A percentile compares a stretch with the other conserved stretches of the same genome.
Conservation (phyloP, 2,113 vertebrate genomes). For the Corvus cornix region DNA sequence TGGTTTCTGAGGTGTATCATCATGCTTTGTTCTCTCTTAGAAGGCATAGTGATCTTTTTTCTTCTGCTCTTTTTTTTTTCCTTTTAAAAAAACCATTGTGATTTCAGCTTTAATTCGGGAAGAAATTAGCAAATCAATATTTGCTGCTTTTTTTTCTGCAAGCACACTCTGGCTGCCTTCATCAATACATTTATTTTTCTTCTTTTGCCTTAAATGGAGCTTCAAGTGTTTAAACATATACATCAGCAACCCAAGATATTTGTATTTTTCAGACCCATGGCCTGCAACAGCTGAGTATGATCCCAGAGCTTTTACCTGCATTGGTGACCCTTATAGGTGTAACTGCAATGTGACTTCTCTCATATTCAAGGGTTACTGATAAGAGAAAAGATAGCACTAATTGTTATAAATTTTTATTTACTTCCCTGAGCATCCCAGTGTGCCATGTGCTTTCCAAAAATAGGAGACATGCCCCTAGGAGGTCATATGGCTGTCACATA, state of each 20-base stretch:
- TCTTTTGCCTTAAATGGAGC: background rate
- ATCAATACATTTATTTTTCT: background rate
- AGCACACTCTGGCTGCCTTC: background rate
- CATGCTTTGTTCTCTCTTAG: background rate
- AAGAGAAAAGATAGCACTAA: background rate
- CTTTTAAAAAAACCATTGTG: background rate
- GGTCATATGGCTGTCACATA: background rate
- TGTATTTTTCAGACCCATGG: background rate
- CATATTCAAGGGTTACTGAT: background rate
- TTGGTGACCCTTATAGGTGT: background rate
- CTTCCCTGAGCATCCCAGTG: background rate
- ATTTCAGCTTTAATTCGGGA: slow-evolving; percentile 7
- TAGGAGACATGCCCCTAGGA: background rate
- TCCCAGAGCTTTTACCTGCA: background rate
- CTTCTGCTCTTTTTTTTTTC: background rate
- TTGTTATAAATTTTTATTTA: background rate
- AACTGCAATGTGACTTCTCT: background rate
- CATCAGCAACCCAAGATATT: background rate
- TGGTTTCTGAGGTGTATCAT: background rate
- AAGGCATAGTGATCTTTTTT: background rate
- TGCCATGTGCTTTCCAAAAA: background rate
- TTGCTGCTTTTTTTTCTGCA: background rate
- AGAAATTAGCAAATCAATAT: background rate
- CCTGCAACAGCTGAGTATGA: background rate
- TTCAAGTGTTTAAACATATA: background rate